Conservation (phyloP, 2,797 vertebrate species). For the Xenopus petersii region DNA sequence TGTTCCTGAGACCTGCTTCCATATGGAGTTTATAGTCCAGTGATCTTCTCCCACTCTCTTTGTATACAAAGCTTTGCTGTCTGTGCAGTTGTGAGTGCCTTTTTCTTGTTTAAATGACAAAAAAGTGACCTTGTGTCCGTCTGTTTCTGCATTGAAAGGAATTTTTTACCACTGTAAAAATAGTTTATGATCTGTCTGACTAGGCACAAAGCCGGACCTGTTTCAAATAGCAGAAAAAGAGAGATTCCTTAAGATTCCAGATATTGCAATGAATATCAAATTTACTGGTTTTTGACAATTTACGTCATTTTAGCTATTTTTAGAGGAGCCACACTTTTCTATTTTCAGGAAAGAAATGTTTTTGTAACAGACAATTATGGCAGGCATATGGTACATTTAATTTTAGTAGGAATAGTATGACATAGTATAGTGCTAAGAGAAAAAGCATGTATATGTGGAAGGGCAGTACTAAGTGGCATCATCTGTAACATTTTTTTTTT, state of each 20-base stretch:
- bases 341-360: too few relatives aligned
- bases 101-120: conserved; percentile 59
- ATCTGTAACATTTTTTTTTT: too few relatives aligned
- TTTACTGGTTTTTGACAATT: too few relatives aligned
- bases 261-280: too few relatives aligned
- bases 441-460: too few relatives aligned
- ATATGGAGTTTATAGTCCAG: conserved; percentile 56
- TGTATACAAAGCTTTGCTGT: conserved; percentile 57
- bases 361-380: too few relatives aligned
- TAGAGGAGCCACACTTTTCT: too few relatives aligned
- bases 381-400: too few relatives aligned
- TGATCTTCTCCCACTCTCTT: conserved; percentile 61
- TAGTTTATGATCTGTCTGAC: conserved; percentile 56
- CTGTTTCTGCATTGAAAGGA: conserved; percentile 56
- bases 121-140: conserved; percentile 61
- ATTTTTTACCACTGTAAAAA: conserved; percentile 55
- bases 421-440: too few relatives aligned
- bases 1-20: conserved; percentile 57
- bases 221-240: background rate
- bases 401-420: too few relatives aligned
- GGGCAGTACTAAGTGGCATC: too few relatives aligned
- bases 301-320: too few relatives aligned
- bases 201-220: conserved; percentile 30
- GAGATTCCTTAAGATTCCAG: background rate
- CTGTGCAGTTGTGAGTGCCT: conserved; percentile 57